These are phyloP conservation scores for Griposia aprilina DNA, from an alignment of 2,888 invertebrate genomes.

Conservation along the genomic window DNA sequence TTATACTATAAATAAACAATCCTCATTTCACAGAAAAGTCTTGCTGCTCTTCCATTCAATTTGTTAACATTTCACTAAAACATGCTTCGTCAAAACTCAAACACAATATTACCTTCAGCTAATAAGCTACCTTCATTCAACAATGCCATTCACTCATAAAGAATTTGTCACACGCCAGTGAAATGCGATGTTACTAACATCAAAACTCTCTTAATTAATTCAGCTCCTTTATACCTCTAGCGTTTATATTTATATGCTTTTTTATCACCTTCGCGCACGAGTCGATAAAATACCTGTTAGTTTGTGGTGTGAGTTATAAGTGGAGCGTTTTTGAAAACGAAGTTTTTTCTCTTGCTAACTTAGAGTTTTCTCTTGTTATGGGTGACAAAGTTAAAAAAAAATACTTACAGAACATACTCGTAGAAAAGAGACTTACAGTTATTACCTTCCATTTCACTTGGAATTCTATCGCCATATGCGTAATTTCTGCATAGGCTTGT, in stretches of 20 bases:
- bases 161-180: conserved; percentile 85
- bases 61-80: not conserved
- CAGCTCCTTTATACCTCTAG: conserved; percentile 85
- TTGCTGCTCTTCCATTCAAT: not conserved
- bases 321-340: conserved; percentile 50
- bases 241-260: conserved; percentile 85
- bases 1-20: not conserved
- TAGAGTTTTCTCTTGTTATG: not conserved
- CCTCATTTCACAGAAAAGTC: not conserved
- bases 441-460: not conserved
- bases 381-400: not conserved
- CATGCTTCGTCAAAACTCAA: not conserved
- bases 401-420: not conserved
- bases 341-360: not conserved
- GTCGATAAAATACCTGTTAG: conserved; percentile 84
- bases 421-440: not conserved
- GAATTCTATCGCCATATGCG: not conserved
- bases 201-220: conserved; percentile 88
- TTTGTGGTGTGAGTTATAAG: conserved; percentile 63
- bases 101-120: conserved; percentile 60
- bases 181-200: conserved; percentile 80
- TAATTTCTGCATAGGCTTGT: not conserved
- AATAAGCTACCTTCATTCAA: conserved; percentile 63
- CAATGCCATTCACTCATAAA: conserved; percentile 72
- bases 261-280: conserved; percentile 86